Percentiles rank a stretch among this genome's conserved stretches.
These are phyloP conservation scores for Eupithecia centaureata DNA, from an alignment of 2,888 invertebrate species.

Conservation along the genomic window DNA sequence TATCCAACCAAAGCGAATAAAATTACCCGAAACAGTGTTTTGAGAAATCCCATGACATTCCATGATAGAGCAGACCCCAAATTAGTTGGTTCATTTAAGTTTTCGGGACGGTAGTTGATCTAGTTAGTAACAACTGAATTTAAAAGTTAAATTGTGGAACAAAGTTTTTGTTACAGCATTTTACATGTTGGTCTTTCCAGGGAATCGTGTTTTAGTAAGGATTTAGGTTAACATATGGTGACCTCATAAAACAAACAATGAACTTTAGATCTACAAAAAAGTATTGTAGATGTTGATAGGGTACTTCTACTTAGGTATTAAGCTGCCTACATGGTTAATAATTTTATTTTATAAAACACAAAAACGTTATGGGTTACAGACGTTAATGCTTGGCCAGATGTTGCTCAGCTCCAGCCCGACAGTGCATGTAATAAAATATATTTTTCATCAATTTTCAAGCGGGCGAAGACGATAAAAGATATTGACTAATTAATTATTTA, in stretches of 20 bases:
- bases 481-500: no score
- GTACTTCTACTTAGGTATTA: no score
- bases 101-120: conserved; percentile 12
- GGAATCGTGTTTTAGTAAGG: background rate
- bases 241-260: background rate
- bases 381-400: no score
- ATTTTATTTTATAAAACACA: no score
- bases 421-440: no score
- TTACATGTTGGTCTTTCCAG: background rate
- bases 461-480: no score
- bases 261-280: background rate
- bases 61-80: conserved; percentile 1
- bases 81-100: conserved; percentile 26
- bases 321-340: no score
- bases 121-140: conserved; percentile 8
- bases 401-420: no score
- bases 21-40: conserved; percentile 12
- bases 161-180: background rate
- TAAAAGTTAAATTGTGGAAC: conserved; percentile 7
- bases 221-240: background rate
- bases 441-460: no score
- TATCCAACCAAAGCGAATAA: conserved; percentile 1
- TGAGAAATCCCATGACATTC: conserved; percentile 18
- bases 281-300: no score
- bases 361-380: no score